Evolutionary conservation across 2,888 invertebrate genomes (phyloP).

Genomic region (Phengaris arion): DNA sequence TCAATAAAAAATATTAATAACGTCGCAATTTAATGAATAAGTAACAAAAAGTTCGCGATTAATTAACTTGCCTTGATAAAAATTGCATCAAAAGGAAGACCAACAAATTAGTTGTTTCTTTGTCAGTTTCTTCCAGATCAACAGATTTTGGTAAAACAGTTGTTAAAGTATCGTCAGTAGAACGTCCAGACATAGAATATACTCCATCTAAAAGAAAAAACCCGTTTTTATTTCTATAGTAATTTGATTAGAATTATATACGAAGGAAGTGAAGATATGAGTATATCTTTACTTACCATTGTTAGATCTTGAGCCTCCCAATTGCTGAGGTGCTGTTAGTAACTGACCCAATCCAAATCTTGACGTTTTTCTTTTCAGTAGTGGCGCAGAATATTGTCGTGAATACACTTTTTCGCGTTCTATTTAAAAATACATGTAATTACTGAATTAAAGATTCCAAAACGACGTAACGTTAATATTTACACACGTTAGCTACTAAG

Average conservation of each 20-base stretch:
- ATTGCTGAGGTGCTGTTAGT: conserved; percentile 61
- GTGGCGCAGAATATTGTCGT: conserved; percentile 97
- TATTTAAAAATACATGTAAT: conserved; percentile 43
- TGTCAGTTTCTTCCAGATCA: conserved; percentile 96
- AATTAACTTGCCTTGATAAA: conserved; percentile 82
- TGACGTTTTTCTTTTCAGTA: conserved; percentile 94
- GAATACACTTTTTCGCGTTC: conserved; percentile 93
- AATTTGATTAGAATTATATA: not conserved
- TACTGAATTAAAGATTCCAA: not conserved
- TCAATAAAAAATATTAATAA: not conserved
- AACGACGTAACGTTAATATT: not conserved
- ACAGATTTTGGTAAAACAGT: conserved; percentile 91
- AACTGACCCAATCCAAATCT: conserved; percentile 94
- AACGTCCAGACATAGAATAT: conserved; percentile 87
- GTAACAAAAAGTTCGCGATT: not conserved
- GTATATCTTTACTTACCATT: conserved; percentile 43
- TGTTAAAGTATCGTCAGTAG: conserved; percentile 86
- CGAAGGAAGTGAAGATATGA: conserved; percentile 23
- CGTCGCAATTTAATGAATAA: not conserved
- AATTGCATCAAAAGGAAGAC: conserved; percentile 98
- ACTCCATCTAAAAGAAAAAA: conserved; percentile 65
- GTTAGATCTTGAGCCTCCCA: conserved; percentile 41
- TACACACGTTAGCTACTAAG: conserved; percentile 14
- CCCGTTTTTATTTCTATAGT: too few species aligned
- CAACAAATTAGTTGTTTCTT: conserved; percentile 95